Percentiles rank a stretch among this genome's conserved stretches.
phyloP scores from a whole-genome alignment of 2,797 vertebrate species.

The Sebastiscus tertius region DNA sequence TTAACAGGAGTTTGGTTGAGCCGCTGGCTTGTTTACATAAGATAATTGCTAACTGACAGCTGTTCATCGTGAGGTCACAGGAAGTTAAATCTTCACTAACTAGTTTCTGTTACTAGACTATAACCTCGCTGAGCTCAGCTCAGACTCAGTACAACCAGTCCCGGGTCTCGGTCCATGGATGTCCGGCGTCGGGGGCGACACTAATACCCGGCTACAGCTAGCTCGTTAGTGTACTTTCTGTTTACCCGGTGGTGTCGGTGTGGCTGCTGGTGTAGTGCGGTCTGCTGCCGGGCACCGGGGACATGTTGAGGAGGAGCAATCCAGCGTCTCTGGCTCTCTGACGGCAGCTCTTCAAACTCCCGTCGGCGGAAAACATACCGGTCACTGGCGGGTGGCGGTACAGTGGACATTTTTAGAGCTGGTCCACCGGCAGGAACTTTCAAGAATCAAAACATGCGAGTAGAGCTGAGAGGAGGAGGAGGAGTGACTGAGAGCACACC shows the following conservation, averaged over 20 bases:
- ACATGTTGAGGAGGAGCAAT: background rate
- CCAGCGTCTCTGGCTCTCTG: constrained; percentile 21
- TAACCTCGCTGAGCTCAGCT: background rate
- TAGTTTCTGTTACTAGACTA: background rate
- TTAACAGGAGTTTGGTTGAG: background rate
- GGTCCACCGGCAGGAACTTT: constrained; percentile 23
- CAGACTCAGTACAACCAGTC: background rate
- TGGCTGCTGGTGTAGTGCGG: background rate
- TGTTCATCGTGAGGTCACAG: too few relatives aligned
- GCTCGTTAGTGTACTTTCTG: constrained; percentile 41
- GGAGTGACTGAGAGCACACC: background rate
- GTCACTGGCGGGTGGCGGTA: constrained; percentile 16
- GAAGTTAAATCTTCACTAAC: background rate
- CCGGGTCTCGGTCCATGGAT: too few relatives aligned
- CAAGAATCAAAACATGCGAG: constrained; percentile 19
- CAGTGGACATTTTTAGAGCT: constrained; percentile 66
- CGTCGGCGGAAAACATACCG: constrained; percentile 24
- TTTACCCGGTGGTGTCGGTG: constrained; percentile 18
- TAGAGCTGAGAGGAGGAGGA: too few relatives aligned
- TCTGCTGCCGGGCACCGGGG: constrained; percentile 2
- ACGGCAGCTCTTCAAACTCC: constrained; percentile 29
- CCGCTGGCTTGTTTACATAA: too few relatives aligned
- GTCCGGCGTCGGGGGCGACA: too few relatives aligned
- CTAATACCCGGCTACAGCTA: background rate
- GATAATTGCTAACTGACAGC: background rate